A percentile compares a stretch with the other conserved stretches of the same genome.
These are phyloP conservation scores for Anastrepha ludens DNA, from an alignment of 1,140 invertebrate genomes.

Conservation along the genomic window DNA sequence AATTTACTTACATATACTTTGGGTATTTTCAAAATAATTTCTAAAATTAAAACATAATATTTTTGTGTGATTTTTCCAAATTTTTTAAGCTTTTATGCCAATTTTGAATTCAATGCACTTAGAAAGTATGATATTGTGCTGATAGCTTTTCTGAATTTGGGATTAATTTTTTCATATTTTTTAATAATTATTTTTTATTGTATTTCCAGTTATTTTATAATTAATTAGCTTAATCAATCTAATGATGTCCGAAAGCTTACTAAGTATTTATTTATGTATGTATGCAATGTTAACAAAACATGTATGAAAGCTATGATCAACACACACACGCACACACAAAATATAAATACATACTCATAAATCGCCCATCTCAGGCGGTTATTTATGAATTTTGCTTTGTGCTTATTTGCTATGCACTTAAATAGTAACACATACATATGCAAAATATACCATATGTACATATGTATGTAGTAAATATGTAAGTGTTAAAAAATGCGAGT, in stretches of 20 bases:
- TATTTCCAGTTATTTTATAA: background rate
- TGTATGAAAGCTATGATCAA: slow-evolving; percentile 41
- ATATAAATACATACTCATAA: slow-evolving; percentile 4
- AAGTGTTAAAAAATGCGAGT: slow-evolving; percentile 39
- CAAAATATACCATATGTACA: background rate
- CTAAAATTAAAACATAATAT: too few relatives aligned
- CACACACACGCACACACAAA: background rate
- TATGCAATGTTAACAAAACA: slow-evolving; percentile 47
- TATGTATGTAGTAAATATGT: background rate
- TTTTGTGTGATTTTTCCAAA: too few relatives aligned
- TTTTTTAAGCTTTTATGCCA: too few relatives aligned
- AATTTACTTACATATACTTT: too few relatives aligned
- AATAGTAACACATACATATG: background rate
- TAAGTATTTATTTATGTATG: background rate
- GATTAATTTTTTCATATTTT: background rate
- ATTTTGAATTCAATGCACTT: too few relatives aligned
- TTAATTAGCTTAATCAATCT: slow-evolving; percentile 45
- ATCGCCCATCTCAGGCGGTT: background rate
- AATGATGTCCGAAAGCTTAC: slow-evolving; percentile 31
- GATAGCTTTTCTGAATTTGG: too few relatives aligned
- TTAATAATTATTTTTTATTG: background rate
- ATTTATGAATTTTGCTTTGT: background rate
- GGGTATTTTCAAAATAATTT: too few relatives aligned
- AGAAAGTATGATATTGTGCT: too few relatives aligned
- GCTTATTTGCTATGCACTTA: background rate